Base-by-base conservation (phyloP, 2,888 invertebrate genomes). In the Griposia aprilina region DNA sequence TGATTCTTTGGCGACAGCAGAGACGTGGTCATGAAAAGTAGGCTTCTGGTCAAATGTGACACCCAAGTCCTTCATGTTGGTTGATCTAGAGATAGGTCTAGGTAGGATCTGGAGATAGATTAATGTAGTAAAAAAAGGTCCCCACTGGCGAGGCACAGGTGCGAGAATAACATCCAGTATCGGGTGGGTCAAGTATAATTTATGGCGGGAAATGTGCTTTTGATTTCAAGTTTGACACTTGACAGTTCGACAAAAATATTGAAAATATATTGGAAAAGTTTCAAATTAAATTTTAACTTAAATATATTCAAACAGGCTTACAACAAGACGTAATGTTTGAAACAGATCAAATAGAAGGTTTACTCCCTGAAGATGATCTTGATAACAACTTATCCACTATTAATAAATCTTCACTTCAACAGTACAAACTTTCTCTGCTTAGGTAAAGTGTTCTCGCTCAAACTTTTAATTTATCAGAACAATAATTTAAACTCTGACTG, bases 341-440 rank as follows among this genome's bases (percentile, higher is more conserved):
- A 81, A 76, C 75, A 36, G 74, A 83, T 67, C 71, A 85, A 80
- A 84, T 87, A 55, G 84, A 85, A 48, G 78, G 85, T 15, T 68
- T 90, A 52, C 76, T 92, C 8, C 89, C 89, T 10, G 92, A 93
- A 86, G 88, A 91, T 75, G 80, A 59, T 15, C 26, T 82, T 45
- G 82, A 87, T 67, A 88, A 90, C 60, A 89, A 91, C 83, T 75
- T 92, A 52, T 81, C 86, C 67, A 81, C 89, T 26, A 82, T 89
- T 23, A 89, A 91, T 77, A 93, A 87, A 77, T 87, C 91, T 20
- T 84, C 86, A 41, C 68, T 93, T 45, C 91, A 92, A 70, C 91
- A 92, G 26, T 92, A 92, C 59, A 92, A 92, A 83, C 48, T 88
- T 70, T 93, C 93, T 26, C 68, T 92, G 7, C 71, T 87, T 86